A percentile compares a stretch with the other conserved stretches of the same genome.
Conservation (phyloP, 1,140 invertebrate species). For the Cherax quadricarinatus region DNA sequence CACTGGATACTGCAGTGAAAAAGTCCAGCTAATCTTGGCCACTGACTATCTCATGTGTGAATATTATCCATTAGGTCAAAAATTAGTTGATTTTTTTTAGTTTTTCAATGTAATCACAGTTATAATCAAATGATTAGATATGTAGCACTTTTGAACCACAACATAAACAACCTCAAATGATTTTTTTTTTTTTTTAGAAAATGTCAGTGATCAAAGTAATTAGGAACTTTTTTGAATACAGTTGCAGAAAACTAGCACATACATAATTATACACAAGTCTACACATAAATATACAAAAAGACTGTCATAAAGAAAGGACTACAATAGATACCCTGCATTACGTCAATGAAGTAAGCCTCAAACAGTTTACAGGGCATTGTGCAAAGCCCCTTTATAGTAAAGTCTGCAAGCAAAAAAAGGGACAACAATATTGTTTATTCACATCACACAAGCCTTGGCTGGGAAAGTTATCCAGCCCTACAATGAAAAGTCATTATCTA, state of each 20-base stretch:
- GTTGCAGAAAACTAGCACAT: slow-evolving; percentile 3
- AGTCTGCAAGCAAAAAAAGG: slow-evolving; percentile 73
- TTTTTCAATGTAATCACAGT: not conserved
- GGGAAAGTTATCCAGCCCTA: slow-evolving; percentile 51
- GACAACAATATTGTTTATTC: slow-evolving; percentile 59
- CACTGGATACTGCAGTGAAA: not conserved
- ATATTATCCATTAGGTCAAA: not conserved
- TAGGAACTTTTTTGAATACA: not conserved
- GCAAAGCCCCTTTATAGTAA: slow-evolving; percentile 74
- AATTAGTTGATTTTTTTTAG: not conserved
- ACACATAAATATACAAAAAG: slow-evolving; percentile 36
- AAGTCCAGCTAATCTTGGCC: not conserved
- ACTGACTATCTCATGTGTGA: not conserved
- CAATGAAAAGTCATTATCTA: slow-evolving; percentile 49
- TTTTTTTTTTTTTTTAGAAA: not conserved
- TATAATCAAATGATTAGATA: not conserved
- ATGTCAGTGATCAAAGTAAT: not conserved
- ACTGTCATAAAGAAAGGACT: slow-evolving; percentile 61
- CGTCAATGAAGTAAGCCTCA: slow-evolving; percentile 74
- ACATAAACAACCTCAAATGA: not conserved
- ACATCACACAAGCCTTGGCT: slow-evolving; percentile 55
- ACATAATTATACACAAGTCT: slow-evolving; percentile 20
- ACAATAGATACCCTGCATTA: slow-evolving; percentile 74
- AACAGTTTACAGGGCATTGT: slow-evolving; percentile 74
- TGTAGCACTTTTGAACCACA: not conserved